Conservation (phyloP, 1,140 invertebrate species). For the Macrobrachium nipponense region DNA sequence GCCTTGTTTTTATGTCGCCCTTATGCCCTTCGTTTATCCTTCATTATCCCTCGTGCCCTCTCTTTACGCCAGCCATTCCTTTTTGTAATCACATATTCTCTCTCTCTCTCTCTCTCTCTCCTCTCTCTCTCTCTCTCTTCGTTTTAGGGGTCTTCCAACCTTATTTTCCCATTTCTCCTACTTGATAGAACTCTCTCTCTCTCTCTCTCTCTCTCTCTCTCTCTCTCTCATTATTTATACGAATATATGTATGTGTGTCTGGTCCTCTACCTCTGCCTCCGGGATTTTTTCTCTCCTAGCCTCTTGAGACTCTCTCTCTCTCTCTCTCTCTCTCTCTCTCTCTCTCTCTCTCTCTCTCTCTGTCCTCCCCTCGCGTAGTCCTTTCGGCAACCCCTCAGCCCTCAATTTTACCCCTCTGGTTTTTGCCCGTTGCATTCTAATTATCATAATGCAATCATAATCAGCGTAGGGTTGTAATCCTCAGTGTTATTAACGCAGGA, state of each 20-base stretch:
- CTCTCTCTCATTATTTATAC: background rate
- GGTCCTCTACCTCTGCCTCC: background rate
- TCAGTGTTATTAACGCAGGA: slow-evolving; percentile 51
- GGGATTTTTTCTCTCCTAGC: background rate
- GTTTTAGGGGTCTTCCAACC: no score
- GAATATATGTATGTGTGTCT: background rate
- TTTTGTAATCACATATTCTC: background rate
- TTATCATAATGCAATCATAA: slow-evolving; percentile 60
- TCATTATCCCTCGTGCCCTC: no score
- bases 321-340: slow-evolving; percentile 16
- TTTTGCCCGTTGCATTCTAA: slow-evolving; percentile 52
- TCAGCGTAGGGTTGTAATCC: slow-evolving; percentile 54
- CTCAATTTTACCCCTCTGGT: slow-evolving; percentile 45
- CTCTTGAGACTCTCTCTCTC: slow-evolving; percentile 2
- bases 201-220: background rate
- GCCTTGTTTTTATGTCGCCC: no score
- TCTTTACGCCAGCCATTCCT: no score
- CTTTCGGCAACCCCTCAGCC: slow-evolving; percentile 32
- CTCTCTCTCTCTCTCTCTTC: no score
- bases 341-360: background rate
- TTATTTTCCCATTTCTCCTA: no score
- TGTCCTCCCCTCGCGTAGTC: slow-evolving; percentile 8
- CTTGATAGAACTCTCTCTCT: background rate
- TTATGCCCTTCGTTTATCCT: no score
- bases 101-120: background rate